These are phyloP conservation scores for Stenoptilia bipunctidactyla DNA, from an alignment of 2,888 invertebrate species.

Conservation along the genomic window DNA sequence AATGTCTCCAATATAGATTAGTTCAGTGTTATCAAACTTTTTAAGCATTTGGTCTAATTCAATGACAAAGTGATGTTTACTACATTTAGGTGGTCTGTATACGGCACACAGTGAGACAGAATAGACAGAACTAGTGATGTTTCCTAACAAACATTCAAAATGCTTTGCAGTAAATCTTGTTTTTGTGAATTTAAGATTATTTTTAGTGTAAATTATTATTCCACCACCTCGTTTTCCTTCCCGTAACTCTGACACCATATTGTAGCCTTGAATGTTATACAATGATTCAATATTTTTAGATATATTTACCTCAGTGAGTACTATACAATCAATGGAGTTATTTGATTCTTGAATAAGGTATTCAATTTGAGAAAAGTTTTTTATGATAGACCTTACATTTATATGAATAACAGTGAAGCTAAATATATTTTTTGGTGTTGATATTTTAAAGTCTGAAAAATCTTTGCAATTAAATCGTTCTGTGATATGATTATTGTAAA, in stretches of 20 bases:
- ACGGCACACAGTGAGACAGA: conserved; percentile 11
- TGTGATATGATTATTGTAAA: background rate
- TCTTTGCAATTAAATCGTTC: background rate
- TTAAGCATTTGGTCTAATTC: conserved; percentile 7
- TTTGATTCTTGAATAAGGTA: conserved; percentile 1
- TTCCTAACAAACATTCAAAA: conserved; percentile 13
- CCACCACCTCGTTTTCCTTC: conserved; percentile 14
- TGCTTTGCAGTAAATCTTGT: conserved; percentile 5
- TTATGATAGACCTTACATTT: conserved; percentile 6
- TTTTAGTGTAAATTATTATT: conserved; percentile 12
- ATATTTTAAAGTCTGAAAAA: background rate
- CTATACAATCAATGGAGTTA: background rate
- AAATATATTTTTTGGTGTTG: background rate
- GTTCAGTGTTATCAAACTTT: background rate
- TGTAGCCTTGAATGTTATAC: no score
- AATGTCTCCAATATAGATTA: conserved; percentile 6
- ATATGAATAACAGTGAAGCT: conserved; percentile 1
- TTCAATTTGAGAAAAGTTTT: conserved; percentile 5
- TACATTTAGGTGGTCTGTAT: conserved; percentile 13
- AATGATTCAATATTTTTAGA: background rate
- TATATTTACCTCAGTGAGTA: background rate
- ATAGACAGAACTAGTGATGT: conserved; percentile 6
- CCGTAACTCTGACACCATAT: no score
- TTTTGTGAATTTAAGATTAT: conserved; percentile 7
- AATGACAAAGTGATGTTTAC: conserved; percentile 11